phyloP scores from a whole-genome alignment of 2,113 vertebrate species.

The Cynocephalus volans region DNA sequence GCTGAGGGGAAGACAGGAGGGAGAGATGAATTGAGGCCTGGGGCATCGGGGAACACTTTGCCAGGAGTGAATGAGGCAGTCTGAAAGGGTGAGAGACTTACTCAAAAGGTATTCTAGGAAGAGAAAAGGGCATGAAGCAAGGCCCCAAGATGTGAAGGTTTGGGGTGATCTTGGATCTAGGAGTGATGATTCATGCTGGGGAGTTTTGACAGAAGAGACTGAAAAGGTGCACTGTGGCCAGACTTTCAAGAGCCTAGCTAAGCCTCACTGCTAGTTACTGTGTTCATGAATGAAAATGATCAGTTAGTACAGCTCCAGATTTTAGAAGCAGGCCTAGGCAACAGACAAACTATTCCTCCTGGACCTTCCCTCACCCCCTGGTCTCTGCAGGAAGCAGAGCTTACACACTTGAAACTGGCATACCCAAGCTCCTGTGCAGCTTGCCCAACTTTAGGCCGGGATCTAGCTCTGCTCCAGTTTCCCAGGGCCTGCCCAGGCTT shows the following conservation, averaged over 20 bases:
- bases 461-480: conserved; percentile 52
- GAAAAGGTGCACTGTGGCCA: neutral
- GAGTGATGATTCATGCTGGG: neutral
- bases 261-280: neutral
- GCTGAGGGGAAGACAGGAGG: neutral
- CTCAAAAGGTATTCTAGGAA: neutral
- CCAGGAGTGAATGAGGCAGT: neutral
- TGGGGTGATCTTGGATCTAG: neutral
- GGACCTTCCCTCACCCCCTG: too few species aligned
- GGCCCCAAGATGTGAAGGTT: neutral
- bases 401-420: neutral
- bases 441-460: neutral
- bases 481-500: conserved; percentile 69
- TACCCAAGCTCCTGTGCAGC: neutral
- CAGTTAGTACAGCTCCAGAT: neutral
- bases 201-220: neutral
- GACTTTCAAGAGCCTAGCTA: neutral
- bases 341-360: neutral
- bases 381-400: neutral
- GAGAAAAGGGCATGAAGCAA: neutral
- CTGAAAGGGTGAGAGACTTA: neutral
- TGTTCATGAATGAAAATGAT: neutral
- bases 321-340: neutral
- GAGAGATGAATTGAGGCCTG: neutral
- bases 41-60: neutral